Conservation (phyloP, 2,797 vertebrate species). For the Trachurus trachurus region DNA sequence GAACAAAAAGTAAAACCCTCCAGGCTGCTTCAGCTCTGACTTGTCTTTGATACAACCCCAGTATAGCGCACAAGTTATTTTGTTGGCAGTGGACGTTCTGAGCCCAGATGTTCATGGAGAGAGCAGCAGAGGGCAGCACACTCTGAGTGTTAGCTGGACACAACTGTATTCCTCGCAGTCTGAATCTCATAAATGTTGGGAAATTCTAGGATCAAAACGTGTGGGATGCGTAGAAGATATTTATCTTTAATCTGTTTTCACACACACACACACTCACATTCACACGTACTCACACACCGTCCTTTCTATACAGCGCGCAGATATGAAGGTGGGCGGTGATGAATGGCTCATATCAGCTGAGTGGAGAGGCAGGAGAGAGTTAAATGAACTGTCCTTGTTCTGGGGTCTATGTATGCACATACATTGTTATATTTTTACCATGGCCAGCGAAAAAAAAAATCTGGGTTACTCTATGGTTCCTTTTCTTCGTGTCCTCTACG, state of each 20-base stretch:
- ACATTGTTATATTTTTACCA: conserved; percentile 86
- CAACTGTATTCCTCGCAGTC: conserved; percentile 20
- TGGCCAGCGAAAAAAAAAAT: conserved; percentile 60
- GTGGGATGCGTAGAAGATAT: conserved; percentile 52
- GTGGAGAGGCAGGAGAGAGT: conserved; percentile 81
- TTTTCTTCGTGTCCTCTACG: conserved; percentile 71
- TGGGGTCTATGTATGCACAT: conserved; percentile 84
- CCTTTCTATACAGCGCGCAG: conserved; percentile 53
- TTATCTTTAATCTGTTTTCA: conserved; percentile 69
- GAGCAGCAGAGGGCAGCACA: conserved; percentile 85
- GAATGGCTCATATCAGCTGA: conserved; percentile 78
- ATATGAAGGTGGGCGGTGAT: conserved; percentile 79
- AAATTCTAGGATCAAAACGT: conserved; percentile 54
- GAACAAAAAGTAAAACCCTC: neutral
- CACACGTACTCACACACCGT: conserved; percentile 42
- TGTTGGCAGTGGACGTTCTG: conserved; percentile 10
- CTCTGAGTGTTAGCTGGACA: conserved; percentile 49
- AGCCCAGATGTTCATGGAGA: conserved; percentile 47
- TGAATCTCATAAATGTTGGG: conserved; percentile 37
- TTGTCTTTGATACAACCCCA: neutral
- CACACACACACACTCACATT: conserved; percentile 15
- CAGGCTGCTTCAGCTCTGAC: neutral
- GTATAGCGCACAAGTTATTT: neutral
- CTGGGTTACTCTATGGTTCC: conserved; percentile 77
- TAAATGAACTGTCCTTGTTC: conserved; percentile 86